Evolutionary conservation across 2,888 invertebrate genomes (phyloP).

Genomic region (Volucella zonaria): DNA sequence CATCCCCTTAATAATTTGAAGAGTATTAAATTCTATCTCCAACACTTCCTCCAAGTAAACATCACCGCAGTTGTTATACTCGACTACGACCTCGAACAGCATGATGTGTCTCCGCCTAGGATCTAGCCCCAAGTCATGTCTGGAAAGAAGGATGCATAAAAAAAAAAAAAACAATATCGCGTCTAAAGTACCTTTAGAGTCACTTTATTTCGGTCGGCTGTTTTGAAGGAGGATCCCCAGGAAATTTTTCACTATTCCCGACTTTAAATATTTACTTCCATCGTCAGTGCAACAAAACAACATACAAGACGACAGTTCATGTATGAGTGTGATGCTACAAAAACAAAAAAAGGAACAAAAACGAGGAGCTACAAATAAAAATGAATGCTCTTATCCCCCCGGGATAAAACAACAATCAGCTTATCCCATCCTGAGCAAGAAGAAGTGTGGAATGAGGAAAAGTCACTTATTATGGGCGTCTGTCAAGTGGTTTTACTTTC

Average conservation of each 20-base stretch:
- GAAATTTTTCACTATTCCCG: conserved; percentile 61
- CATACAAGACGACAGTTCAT: neutral
- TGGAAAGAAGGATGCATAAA: neutral
- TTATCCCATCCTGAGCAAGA: conserved; percentile 3
- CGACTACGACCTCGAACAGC: conserved; percentile 24
- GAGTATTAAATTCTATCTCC: conserved; percentile 29
- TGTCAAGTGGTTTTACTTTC: conserved; percentile 70
- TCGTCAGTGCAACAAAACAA: conserved; percentile 18
- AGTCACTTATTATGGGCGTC: conserved; percentile 67
- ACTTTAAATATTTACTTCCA: conserved; percentile 66
- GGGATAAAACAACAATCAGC: conserved; percentile 38
- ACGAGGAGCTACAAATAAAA: neutral
- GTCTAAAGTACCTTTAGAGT: conserved; percentile 67
- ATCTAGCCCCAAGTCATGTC: conserved; percentile 23
- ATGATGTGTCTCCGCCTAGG: conserved; percentile 35
- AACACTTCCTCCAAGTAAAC: conserved; percentile 51
- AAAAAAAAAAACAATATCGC: conserved; percentile 35
- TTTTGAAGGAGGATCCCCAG: conserved; percentile 53
- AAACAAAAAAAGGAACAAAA: neutral
- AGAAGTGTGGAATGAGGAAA: conserved; percentile 61
- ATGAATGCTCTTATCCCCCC: conserved; percentile 16
- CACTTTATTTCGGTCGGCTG: conserved; percentile 68
- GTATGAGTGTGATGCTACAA: neutral
- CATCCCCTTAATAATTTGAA: conserved; percentile 5
- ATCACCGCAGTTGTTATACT: conserved; percentile 22